These are phyloP conservation scores for Didymodactylos carnosus DNA, from an alignment of 2,888 invertebrate species.

Conservation along the genomic window DNA sequence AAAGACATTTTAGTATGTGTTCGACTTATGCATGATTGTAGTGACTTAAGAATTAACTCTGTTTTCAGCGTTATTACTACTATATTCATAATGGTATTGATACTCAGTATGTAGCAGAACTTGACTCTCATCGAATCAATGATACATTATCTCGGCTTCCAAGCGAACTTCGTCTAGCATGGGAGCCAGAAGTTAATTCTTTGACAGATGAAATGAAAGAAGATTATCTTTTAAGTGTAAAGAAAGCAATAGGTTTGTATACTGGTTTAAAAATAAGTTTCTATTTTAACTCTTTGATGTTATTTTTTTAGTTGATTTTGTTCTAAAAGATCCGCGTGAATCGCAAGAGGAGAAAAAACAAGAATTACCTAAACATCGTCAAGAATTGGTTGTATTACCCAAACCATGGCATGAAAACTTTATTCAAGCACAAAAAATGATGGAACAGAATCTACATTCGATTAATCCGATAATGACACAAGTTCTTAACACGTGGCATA, in stretches of 20 bases:
- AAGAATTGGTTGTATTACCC: conserved; percentile 44
- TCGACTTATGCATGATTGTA: too few relatives aligned
- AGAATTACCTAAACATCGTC: conserved; percentile 33
- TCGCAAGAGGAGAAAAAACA: conserved; percentile 24
- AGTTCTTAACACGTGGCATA: conserved; percentile 57
- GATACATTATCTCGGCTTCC: conserved; percentile 35
- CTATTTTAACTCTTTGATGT: not conserved
- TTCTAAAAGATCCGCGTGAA: conserved; percentile 52
- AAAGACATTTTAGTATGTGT: not conserved
- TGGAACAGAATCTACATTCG: conserved; percentile 47
- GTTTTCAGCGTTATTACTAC: conserved; percentile 55
- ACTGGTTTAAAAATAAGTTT: conserved; percentile 8
- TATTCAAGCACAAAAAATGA: conserved; percentile 36
- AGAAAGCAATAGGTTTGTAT: conserved; percentile 54
- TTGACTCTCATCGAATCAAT: conserved; percentile 51
- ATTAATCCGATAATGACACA: conserved; percentile 62
- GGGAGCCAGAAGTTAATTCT: conserved; percentile 31
- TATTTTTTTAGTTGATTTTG: conserved; percentile 56
- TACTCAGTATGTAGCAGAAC: conserved; percentile 64
- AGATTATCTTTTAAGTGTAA: conserved; percentile 66
- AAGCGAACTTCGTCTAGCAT: conserved; percentile 24
- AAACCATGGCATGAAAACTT: conserved; percentile 48
- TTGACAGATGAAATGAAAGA: conserved; percentile 59
- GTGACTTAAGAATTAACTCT: too few relatives aligned
- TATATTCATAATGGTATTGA: conserved; percentile 74